These are phyloP conservation scores for Apostichopus parvimensis DNA, from an alignment of 35 echinoderm and acorn worm genomes.

Conservation along the genomic window DNA sequence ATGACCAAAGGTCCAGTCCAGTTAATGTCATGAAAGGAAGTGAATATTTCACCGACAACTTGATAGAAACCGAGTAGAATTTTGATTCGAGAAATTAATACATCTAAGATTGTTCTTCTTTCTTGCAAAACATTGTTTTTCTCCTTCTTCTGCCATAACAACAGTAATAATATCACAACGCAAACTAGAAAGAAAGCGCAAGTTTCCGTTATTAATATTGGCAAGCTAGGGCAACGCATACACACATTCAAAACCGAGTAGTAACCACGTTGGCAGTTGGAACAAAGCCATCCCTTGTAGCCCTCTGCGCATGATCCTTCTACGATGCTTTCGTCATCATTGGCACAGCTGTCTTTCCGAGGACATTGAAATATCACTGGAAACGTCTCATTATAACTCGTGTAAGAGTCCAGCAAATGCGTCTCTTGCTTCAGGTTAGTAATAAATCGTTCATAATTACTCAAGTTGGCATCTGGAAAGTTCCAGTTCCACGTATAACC, in stretches of 20 bases:
- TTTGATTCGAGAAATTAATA: not conserved
- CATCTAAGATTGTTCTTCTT: not conserved
- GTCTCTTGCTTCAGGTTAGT: not conserved
- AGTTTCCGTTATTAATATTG: not conserved
- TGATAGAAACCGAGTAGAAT: slow-evolving; percentile 24
- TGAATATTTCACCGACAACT: slow-evolving; percentile 5
- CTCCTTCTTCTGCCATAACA: not conserved
- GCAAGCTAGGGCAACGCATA: not conserved
- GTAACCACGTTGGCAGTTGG: not conserved
- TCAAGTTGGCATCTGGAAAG: not conserved
- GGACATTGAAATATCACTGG: not conserved
- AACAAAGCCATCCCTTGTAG: slow-evolving; percentile 17
- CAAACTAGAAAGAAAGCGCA: not conserved
- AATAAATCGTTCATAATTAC: not conserved
- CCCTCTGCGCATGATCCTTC: not conserved
- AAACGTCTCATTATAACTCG: not conserved
- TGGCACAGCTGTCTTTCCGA: not conserved
- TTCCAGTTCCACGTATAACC: slow-evolving; percentile 18
- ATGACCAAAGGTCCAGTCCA: not conserved
- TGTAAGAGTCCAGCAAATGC: no score
- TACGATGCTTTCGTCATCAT: not conserved
- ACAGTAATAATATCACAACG: not conserved
- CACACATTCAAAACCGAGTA: not conserved
- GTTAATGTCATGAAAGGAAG: not conserved
- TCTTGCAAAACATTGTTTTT: not conserved